phyloP scores from a whole-genome alignment of 2,797 vertebrate species.

The Erpetoichthys calabaricus region DNA sequence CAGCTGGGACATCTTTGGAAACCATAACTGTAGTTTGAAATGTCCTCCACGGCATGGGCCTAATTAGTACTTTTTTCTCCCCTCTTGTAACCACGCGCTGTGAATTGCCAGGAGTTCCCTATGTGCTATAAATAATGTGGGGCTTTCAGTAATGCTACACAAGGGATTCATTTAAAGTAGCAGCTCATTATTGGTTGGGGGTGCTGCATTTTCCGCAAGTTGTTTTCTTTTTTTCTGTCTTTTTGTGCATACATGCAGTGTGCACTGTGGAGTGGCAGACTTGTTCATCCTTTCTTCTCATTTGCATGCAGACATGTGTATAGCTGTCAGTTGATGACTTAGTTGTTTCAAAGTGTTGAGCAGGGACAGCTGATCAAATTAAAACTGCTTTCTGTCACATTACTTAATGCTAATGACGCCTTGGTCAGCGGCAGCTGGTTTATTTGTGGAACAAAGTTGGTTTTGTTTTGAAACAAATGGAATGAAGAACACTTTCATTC shows the following conservation, averaged over 20 bases:
- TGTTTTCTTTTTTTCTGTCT: too few relatives aligned
- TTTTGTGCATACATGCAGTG: too few relatives aligned
- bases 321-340: too few relatives aligned
- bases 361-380: not conserved
- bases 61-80: not conserved
- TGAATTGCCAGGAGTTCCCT: constrained; percentile 1
- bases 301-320: not conserved
- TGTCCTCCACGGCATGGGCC: not conserved
- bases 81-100: not conserved
- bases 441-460: not conserved
- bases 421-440: not conserved
- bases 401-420: constrained; percentile 1
- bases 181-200: too few relatives aligned
- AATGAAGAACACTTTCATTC: too few relatives aligned
- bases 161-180: too few relatives aligned
- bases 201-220: too few relatives aligned
- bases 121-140: constrained; percentile 2
- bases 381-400: not conserved
- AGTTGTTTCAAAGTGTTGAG: not conserved
- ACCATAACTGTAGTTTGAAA: not conserved
- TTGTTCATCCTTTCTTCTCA: not conserved
- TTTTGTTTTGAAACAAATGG: not conserved
- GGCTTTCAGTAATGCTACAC: constrained; percentile 1
- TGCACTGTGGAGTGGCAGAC: too few relatives aligned
- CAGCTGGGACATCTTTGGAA: not conserved